A percentile compares a stretch with the other conserved stretches of the same genome.
phyloP scores from a whole-genome alignment of 2,797 vertebrate genomes.

The Malacoraja senta region DNA sequence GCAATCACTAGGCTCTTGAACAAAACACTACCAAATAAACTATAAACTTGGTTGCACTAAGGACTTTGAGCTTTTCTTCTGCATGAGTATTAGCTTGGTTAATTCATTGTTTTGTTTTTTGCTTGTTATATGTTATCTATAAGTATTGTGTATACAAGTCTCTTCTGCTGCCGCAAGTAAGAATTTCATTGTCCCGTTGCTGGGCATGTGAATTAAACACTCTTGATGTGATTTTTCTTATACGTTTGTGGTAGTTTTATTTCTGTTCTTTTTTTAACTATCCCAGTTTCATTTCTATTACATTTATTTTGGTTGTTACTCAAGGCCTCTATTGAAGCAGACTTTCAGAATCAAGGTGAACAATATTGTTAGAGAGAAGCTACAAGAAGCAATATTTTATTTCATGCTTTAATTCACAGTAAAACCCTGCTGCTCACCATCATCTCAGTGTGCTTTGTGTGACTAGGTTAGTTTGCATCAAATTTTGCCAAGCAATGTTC shows the following conservation, averaged over 20 bases:
- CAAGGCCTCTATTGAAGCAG: background rate
- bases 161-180: no score
- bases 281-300: background rate
- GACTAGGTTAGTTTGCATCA: background rate
- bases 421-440: background rate
- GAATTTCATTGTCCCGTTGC: no score
- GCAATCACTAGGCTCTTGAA: no score
- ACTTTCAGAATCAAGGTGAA: background rate
- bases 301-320: background rate
- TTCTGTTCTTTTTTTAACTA: background rate
- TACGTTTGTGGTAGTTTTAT: background rate
- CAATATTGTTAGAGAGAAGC: background rate
- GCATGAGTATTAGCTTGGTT: no score
- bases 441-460: background rate
- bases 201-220: no score
- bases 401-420: background rate
- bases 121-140: no score
- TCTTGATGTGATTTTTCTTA: background rate
- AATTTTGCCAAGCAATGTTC: background rate
- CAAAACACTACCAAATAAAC: no score
- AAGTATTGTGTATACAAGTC: no score
- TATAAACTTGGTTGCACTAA: no score
- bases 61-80: no score
- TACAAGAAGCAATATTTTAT: background rate
- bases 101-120: no score